Conservation (phyloP, 2,888 invertebrate species). For the Phaonia tiefii region DNA sequence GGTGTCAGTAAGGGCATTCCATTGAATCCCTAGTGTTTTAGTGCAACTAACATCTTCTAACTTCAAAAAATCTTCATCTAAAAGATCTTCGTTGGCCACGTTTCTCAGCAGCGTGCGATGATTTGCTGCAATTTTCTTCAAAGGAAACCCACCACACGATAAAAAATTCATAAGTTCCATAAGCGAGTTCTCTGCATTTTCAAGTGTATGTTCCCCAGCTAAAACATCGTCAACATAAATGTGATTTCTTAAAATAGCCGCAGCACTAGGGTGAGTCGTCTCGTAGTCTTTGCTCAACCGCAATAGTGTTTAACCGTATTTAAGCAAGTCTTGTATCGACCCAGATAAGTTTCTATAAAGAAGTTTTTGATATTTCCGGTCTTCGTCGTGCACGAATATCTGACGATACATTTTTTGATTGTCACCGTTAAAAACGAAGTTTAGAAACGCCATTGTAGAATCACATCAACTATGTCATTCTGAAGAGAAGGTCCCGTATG, state of each 20-base stretch:
- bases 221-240: slow-evolving; percentile 65
- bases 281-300: not conserved
- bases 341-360: slow-evolving; percentile 28
- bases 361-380: slow-evolving; percentile 63
- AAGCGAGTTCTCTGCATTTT: slow-evolving; percentile 18
- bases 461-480: too few relatives aligned
- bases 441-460: slow-evolving; percentile 24
- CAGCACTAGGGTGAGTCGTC: not conserved
- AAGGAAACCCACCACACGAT: too few relatives aligned
- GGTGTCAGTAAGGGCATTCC: slow-evolving; percentile 33
- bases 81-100: too few relatives aligned
- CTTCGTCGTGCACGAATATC: slow-evolving; percentile 31
- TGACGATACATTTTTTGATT: slow-evolving; percentile 38
- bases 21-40: too few relatives aligned
- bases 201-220: too few relatives aligned
- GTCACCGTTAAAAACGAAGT: slow-evolving; percentile 29
- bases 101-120: not conserved
- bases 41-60: slow-evolving; percentile 33
- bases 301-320: slow-evolving; percentile 17
- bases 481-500: too few relatives aligned
- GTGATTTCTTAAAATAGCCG: not conserved
- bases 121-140: slow-evolving; percentile 16
- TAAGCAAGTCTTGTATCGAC: not conserved
- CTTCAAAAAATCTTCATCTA: too few relatives aligned
- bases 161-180: slow-evolving; percentile 20